phyloP scores from a whole-genome alignment of 1,140 invertebrate genomes.

The Plodia interpunctella region DNA sequence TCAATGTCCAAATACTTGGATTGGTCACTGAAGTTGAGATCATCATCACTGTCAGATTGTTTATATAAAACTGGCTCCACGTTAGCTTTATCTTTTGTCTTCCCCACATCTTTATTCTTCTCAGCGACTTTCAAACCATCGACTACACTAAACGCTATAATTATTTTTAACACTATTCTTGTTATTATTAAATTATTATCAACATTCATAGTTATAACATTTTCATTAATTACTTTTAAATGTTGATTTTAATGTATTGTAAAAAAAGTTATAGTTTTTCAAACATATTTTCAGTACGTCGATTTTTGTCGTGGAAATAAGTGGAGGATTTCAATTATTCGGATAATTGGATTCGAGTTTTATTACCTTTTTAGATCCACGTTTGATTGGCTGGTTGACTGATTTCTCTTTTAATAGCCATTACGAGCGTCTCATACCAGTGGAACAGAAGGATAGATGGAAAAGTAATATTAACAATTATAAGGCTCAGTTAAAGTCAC shows the following conservation, averaged over 20 bases:
- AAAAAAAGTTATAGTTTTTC: no score
- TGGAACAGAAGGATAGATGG: neutral
- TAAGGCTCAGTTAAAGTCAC: no score
- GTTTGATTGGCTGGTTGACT: no score
- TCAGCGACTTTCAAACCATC: neutral
- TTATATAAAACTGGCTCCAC: neutral
- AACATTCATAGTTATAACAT: neutral
- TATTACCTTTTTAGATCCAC: no score
- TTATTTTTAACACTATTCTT: neutral
- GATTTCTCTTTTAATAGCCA: no score
- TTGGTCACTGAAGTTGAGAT: neutral
- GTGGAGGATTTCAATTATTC: no score
- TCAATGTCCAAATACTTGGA: neutral
- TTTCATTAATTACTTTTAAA: neutral
- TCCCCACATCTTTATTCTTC: neutral
- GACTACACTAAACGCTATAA: neutral
- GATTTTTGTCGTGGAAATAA: no score
- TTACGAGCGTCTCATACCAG: no score
- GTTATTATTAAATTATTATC: neutral
- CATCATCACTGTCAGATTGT: neutral
- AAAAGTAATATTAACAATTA: no score
- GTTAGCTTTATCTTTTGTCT: neutral
- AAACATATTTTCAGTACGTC: no score
- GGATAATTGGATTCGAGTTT: no score
- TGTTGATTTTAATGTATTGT: neutral